Conservation (phyloP, 2,888 invertebrate genomes). For the Drosophila austrosaltans region DNA sequence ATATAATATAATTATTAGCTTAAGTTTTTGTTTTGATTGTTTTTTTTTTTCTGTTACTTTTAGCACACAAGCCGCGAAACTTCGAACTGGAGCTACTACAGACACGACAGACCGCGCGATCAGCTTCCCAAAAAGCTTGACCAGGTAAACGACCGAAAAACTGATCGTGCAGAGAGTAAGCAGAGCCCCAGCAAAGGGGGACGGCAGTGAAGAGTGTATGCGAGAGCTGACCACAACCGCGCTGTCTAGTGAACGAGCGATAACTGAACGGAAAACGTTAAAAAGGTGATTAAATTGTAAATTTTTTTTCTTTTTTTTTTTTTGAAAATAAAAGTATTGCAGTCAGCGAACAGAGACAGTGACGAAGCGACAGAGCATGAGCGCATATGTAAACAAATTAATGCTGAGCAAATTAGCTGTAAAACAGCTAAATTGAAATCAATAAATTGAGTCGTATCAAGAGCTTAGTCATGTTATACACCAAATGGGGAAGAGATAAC, state of each 20-base stretch:
- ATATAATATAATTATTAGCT: slow-evolving; percentile 57
- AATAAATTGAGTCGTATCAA: background rate
- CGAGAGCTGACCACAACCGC: slow-evolving; percentile 59
- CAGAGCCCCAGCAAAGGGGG: slow-evolving; percentile 17
- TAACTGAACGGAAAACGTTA: slow-evolving; percentile 66
- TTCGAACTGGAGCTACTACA: slow-evolving; percentile 35
- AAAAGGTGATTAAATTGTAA: slow-evolving; percentile 71
- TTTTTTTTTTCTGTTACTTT: slow-evolving; percentile 31
- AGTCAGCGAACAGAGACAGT: slow-evolving; percentile 11
- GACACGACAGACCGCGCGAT: background rate
- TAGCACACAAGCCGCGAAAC: slow-evolving; percentile 56
- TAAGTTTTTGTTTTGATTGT: background rate
- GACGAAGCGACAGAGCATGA: slow-evolving; percentile 14
- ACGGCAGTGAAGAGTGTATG: background rate
- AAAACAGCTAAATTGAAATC: slow-evolving; percentile 24
- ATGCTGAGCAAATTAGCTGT: slow-evolving; percentile 26
- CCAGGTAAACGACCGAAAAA: slow-evolving; percentile 44
- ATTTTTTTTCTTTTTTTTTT: slow-evolving; percentile 58
- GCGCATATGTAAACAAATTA: slow-evolving; percentile 36
- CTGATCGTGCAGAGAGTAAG: slow-evolving; percentile 28
- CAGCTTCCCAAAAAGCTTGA: slow-evolving; percentile 36
- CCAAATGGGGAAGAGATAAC: too few relatives aligned
- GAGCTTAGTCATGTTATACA: background rate
- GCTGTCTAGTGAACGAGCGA: slow-evolving; percentile 66
- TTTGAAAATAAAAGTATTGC: slow-evolving; percentile 68